These are phyloP conservation scores for Galendromus occidentalis DNA, from an alignment of 1,140 invertebrate genomes.

Conservation along the genomic window DNA sequence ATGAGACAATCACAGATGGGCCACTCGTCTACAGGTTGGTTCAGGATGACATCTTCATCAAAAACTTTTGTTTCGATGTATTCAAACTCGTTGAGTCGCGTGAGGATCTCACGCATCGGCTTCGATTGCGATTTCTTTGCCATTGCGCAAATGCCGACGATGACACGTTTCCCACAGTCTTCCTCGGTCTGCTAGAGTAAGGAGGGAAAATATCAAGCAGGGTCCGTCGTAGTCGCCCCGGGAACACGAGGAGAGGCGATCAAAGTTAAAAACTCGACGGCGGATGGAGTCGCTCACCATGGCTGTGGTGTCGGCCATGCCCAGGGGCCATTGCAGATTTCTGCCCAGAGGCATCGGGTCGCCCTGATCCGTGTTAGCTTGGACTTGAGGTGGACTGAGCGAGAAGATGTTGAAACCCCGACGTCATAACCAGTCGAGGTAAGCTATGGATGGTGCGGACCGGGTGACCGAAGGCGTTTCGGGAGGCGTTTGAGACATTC, in stretches of 20 bases:
- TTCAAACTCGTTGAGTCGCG: constrained; percentile 79
- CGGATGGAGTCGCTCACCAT: not conserved
- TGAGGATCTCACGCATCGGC: constrained; percentile 95
- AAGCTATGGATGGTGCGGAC: not conserved
- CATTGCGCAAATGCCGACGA: constrained; percentile 95
- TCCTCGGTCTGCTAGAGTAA: constrained; percentile 12
- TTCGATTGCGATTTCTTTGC: constrained; percentile 94
- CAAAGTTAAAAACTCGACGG: not conserved
- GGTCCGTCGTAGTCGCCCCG: not conserved
- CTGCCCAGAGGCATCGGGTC: not conserved
- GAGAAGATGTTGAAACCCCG: constrained; percentile 4
- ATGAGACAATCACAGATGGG: constrained; percentile 91
- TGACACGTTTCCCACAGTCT: constrained; percentile 39
- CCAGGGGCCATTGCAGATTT: not conserved
- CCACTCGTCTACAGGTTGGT: constrained; percentile 93
- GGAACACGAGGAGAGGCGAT: not conserved
- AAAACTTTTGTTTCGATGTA: constrained; percentile 84
- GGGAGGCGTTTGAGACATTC: too few species aligned
- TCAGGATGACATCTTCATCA: constrained; percentile 76
- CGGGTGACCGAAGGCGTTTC: too few species aligned
- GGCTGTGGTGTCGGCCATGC: not conserved
- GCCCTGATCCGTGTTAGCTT: not conserved
- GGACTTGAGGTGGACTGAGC: not conserved
- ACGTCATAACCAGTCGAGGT: constrained; percentile 11
- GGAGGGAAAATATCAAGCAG: constrained; percentile 4